Evolutionary conservation across 1,140 invertebrate species (phyloP).

Genomic region (Idris sp.): DNA sequence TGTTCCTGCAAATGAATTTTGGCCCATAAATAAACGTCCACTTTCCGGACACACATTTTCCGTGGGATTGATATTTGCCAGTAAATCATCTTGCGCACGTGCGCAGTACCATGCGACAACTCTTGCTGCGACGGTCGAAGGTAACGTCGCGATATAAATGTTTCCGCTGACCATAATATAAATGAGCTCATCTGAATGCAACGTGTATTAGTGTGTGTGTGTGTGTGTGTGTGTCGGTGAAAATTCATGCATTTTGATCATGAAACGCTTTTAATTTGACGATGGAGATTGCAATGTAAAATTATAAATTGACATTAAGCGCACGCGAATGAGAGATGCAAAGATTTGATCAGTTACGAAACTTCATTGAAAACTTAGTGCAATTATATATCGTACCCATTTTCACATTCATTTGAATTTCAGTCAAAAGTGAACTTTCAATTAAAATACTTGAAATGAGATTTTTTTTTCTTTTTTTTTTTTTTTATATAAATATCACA

Average conservation of each 20-base stretch:
- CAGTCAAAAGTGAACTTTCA: slow-evolving; percentile 30
- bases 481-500: no score
- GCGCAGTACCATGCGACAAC: slow-evolving; percentile 35
- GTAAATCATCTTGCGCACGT: slow-evolving; percentile 50
- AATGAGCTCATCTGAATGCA: slow-evolving; percentile 35
- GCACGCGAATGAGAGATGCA: slow-evolving; percentile 11
- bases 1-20: slow-evolving; percentile 37
- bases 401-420: slow-evolving; percentile 45
- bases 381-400: slow-evolving; percentile 44
- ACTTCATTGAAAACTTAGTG: slow-evolving; percentile 43
- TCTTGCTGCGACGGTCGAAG: slow-evolving; percentile 48
- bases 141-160: slow-evolving; percentile 47
- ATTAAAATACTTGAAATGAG: background rate
- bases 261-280: slow-evolving; percentile 32
- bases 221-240: background rate
- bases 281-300: slow-evolving; percentile 38
- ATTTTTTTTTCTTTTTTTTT: no score
- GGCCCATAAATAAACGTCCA: slow-evolving; percentile 58
- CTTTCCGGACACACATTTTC: slow-evolving; percentile 50
- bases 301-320: slow-evolving; percentile 40
- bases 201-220: slow-evolving; percentile 10
- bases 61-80: slow-evolving; percentile 53
- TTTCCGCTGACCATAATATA: slow-evolving; percentile 46
- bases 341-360: slow-evolving; percentile 49
- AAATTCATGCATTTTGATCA: slow-evolving; percentile 1